These are phyloP conservation scores for Drosophila watanabei DNA, from an alignment of 1,140 invertebrate genomes.

Conservation along the genomic window DNA sequence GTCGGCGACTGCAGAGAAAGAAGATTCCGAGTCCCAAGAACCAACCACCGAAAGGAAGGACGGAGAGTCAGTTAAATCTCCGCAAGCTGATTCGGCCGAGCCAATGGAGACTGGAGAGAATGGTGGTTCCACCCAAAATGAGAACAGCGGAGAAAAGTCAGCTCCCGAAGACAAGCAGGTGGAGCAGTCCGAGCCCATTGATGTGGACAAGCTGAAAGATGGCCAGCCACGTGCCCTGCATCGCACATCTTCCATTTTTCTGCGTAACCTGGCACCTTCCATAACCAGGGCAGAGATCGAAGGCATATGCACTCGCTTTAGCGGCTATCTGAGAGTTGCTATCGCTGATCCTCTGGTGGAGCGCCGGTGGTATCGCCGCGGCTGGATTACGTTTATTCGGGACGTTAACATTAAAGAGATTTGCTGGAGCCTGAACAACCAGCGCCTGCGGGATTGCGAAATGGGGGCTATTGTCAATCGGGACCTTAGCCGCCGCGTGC, in stretches of 20 bases:
- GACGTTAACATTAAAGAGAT: conserved; percentile 99
- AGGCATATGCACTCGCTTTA: conserved; percentile 97
- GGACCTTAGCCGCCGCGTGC: conserved; percentile 96
- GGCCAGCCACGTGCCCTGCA: conserved; percentile 90
- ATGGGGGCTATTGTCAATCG: conserved; percentile 97
- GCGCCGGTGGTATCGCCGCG: conserved; percentile 96
- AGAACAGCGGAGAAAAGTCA: conserved; percentile 61
- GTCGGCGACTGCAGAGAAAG: neutral
- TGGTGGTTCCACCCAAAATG: conserved; percentile 15
- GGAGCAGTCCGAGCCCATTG: conserved; percentile 72
- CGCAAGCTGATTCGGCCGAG: neutral
- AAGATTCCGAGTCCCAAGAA: conserved; percentile 8
- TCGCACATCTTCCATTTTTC: conserved; percentile 98
- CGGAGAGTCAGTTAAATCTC: conserved; percentile 1
- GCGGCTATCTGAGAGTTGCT: conserved; percentile 98
- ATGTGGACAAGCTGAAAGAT: conserved; percentile 86
- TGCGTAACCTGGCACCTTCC: conserved; percentile 97
- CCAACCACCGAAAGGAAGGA: neutral
- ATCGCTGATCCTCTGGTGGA: conserved; percentile 98
- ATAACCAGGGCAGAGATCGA: conserved; percentile 99
- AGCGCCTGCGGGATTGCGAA: conserved; percentile 94
- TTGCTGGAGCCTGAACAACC: conserved; percentile 99
- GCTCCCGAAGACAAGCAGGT: conserved; percentile 27
- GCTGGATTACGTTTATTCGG: conserved; percentile 99
- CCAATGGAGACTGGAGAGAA: conserved; percentile 8